These are phyloP conservation scores for Cygnus atratus DNA, from an alignment of 2,113 vertebrate genomes.

Conservation along the genomic window DNA sequence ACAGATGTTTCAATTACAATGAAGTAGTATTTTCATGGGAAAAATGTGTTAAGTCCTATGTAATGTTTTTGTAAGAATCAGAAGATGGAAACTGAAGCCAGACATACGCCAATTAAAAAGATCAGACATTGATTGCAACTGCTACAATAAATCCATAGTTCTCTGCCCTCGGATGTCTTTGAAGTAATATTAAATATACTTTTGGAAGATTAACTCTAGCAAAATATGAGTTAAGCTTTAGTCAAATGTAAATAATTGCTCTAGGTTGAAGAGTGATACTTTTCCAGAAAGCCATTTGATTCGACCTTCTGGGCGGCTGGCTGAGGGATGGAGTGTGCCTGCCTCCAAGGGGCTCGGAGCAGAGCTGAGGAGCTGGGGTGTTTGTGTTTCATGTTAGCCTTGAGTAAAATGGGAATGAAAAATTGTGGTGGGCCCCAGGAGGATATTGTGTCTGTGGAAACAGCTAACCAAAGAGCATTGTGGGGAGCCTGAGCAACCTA, in stretches of 20 bases:
- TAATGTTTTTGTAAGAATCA: not conserved
- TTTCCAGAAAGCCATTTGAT: not conserved
- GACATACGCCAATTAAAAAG: not conserved
- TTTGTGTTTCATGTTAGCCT: not conserved
- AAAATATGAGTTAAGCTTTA: not conserved
- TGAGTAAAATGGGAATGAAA: not conserved
- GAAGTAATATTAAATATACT: not conserved
- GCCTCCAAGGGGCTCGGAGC: not conserved
- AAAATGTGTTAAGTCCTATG: not conserved
- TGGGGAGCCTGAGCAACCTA: not conserved
- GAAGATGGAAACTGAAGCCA: slow-evolving; percentile 3
- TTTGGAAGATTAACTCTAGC: slow-evolving; percentile 12
- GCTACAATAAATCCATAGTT: not conserved
- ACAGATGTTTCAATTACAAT: not conserved
- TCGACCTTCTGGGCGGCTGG: not conserved
- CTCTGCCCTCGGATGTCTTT: not conserved
- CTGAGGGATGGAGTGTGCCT: not conserved
- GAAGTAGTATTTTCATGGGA: not conserved
- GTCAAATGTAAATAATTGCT: slow-evolving; percentile 16
- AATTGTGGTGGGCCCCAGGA: not conserved
- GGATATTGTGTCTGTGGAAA: not conserved
- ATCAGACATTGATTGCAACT: not conserved
- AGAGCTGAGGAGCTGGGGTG: not conserved
- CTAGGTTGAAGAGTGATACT: not conserved
- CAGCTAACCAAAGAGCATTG: not conserved